A percentile compares a stretch with the other conserved stretches of the same genome.
phyloP scores from a whole-genome alignment of 2,888 invertebrate species.

The Leptogaster cylindrica region DNA sequence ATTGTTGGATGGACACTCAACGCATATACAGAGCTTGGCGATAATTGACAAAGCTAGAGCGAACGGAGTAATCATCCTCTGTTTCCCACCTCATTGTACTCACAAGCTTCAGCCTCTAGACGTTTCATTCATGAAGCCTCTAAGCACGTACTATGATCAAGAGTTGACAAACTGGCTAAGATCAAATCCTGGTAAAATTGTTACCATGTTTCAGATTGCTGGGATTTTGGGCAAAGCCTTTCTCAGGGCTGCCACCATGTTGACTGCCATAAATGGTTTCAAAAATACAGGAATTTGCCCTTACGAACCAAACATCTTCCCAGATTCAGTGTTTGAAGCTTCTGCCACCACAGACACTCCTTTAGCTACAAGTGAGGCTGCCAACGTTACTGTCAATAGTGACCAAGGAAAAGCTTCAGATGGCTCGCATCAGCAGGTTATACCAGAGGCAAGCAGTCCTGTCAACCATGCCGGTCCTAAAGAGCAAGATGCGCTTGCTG shows the following conservation, averaged over 20 bases:
- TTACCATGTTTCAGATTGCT: neutral
- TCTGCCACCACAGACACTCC: neutral
- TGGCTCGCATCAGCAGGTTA: no score
- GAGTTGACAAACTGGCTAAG: conserved; percentile 23
- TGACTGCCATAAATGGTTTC: conserved; percentile 1
- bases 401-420: no score
- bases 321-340: neutral
- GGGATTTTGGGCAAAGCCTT: conserved; percentile 3
- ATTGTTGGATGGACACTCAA: conserved; percentile 6
- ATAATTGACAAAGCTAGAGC: neutral
- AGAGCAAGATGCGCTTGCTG: no score
- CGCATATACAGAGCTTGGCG: neutral
- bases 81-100: conserved; percentile 21
- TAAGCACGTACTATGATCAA: conserved; percentile 26
- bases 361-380: no score
- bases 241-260: neutral
- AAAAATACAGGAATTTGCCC: neutral
- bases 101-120: conserved; percentile 13
- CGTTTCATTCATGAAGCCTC: conserved; percentile 25
- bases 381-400: no score
- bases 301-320: conserved; percentile 3
- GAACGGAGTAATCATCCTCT: conserved; percentile 7
- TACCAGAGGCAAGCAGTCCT: no score
- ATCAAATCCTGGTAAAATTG: conserved; percentile 11
- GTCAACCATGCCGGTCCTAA: no score